A percentile compares a stretch with the other conserved stretches of the same genome.
phyloP scores from a whole-genome alignment of 2,888 invertebrate genomes.

The Apamea anceps region DNA sequence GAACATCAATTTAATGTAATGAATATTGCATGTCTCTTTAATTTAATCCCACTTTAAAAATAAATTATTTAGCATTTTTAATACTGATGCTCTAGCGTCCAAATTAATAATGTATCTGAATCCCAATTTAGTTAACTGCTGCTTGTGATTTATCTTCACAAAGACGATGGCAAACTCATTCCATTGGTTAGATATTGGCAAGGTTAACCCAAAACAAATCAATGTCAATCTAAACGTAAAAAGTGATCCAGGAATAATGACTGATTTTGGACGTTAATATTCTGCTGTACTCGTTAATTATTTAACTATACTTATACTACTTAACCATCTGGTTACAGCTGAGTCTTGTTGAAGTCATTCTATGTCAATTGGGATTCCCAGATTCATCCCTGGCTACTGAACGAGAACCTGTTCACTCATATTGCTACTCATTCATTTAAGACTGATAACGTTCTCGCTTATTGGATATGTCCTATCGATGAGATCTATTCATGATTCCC shows the following conservation, averaged over 20 bases:
- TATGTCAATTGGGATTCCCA: background rate
- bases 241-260: background rate
- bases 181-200: background rate
- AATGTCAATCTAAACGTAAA: background rate
- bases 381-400: slow-evolving; percentile 62
- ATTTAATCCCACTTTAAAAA: too few relatives aligned
- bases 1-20: too few relatives aligned
- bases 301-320: too few relatives aligned
- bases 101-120: too few relatives aligned
- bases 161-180: background rate
- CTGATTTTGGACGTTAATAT: too few relatives aligned
- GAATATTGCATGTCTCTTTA: too few relatives aligned
- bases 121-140: too few relatives aligned
- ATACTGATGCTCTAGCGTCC: too few relatives aligned
- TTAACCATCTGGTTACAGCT: background rate
- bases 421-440: slow-evolving; percentile 72
- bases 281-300: too few relatives aligned
- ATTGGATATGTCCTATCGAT: slow-evolving; percentile 76
- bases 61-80: too few relatives aligned
- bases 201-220: background rate
- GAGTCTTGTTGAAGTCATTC: background rate
- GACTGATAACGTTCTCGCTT: slow-evolving; percentile 74
- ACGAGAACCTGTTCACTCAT: slow-evolving; percentile 72
- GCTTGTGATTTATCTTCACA: too few relatives aligned
- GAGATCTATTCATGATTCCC: slow-evolving; percentile 52